Conservation (phyloP, 2,888 invertebrate species). For the Panopea generosa region DNA sequence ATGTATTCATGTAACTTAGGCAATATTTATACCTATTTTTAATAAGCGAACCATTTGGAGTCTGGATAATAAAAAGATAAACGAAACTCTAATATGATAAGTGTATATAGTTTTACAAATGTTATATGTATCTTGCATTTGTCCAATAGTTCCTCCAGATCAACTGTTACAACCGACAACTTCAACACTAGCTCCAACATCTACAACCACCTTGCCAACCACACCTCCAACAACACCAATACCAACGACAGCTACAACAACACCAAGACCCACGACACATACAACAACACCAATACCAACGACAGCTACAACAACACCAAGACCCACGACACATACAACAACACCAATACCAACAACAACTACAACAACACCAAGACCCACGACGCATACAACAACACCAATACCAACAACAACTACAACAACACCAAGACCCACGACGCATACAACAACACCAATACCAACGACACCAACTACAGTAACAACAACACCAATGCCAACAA, state of each 20-base stretch:
- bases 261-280: slow-evolving; percentile 7
- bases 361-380: slow-evolving; percentile 1
- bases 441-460: background rate
- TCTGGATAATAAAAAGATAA: no score
- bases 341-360: background rate
- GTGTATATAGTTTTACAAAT: no score
- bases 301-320: no score
- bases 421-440: background rate
- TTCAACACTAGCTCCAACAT: slow-evolving; percentile 1
- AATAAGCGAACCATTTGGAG: background rate
- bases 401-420: slow-evolving; percentile 7
- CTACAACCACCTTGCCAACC: slow-evolving; percentile 4
- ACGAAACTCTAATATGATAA: no score
- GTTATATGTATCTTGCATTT: no score
- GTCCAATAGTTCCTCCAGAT: no score
- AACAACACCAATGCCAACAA: slow-evolving; percentile 5
- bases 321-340: background rate
- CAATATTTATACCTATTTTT: background rate
- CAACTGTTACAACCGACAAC: slow-evolving; percentile 6
- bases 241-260: slow-evolving; percentile 4
- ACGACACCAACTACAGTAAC: background rate
- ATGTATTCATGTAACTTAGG: no score
- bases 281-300: background rate
- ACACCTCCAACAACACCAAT: slow-evolving; percentile 4
- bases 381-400: slow-evolving; percentile 4